Base-by-base conservation (phyloP, 2,797 vertebrate species). In the Sternarchorhynchus goeldii region DNA sequence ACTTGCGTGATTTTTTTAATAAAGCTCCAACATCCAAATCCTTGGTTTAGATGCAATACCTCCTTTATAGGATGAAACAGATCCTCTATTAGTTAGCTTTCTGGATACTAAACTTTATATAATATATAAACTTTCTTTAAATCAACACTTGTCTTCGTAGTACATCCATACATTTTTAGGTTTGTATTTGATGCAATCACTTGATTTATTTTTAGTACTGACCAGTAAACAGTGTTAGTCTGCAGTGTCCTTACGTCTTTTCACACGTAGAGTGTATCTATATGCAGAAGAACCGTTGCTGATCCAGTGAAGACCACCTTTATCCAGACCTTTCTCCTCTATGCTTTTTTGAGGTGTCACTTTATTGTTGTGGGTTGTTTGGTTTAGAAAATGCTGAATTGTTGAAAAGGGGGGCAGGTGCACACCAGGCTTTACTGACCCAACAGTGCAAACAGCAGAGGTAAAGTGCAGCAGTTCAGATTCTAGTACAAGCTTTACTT, bases 361-460 rank as follows among this genome's bases (percentile, higher is more conserved):
- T 75, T 81, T 78, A 86, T 91, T 91, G 89, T 92, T 91, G 86
- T 12, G 14, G 45, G 45, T 50, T 83, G 66, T 84, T 75, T 80
- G 86, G 86, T 90, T 91, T 90, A 84, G 85, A 92, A 91, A 91
- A 85, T 86, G 90, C 91, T 92, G 90, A 93, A 92, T 88, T 84
- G 88, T 86, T 91, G 84, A 85, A 75, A 4, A 6, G 2, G 59
- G 71, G 83, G 77, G 75, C 91, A 92, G 29, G 39, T 50, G 21
- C 3, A 32, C 3, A 55, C 55, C 45, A 53, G 6, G 67, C 10
- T 69, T 18, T 69, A 50, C 45, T 55, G 36, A 66, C 36, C 45
- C 12, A 55, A 55, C 2, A 69, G 6, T 67, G 14, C 41, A 12
- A 21, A 7, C 0, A 6, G 39, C 39, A 41, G 6, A 25, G 5